Evolutionary conservation across 2,113 vertebrate species (phyloP).

Genomic region (Asarcornis scutulata): DNA sequence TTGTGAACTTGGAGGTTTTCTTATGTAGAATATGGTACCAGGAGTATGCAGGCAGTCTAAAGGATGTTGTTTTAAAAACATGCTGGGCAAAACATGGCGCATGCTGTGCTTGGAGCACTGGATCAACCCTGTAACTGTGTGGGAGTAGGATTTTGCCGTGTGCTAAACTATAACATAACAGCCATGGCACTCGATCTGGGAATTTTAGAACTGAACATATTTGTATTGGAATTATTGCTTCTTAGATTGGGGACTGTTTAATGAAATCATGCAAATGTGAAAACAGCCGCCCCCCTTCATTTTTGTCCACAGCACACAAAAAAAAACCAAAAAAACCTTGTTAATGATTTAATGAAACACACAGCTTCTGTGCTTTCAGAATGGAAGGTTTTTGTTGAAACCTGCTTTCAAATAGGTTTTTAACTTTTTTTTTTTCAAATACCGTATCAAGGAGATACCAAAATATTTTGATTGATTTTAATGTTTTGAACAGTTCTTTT

Average conservation of each 20-base stretch:
- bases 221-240: background rate
- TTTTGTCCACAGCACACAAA: no score
- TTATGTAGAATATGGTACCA: background rate
- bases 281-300: no score
- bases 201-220: background rate
- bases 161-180: background rate
- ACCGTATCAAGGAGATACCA: background rate
- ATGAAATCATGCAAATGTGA: background rate
- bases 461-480: background rate
- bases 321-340: background rate
- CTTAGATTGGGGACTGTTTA: background rate
- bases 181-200: background rate
- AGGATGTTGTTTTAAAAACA: background rate
- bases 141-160: background rate
- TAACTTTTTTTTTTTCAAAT: background rate
- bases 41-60: background rate
- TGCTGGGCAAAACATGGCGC: background rate
- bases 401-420: background rate
- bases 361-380: background rate
- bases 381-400: background rate
- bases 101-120: background rate
- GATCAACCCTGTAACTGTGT: background rate
- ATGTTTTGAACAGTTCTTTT: background rate
- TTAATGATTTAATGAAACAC: background rate
- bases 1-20: background rate